Percentiles rank a stretch among this genome's conserved stretches.
Evolutionary conservation across 2,113 vertebrate genomes (phyloP).

Genomic region (Chaetorhynchus papuensis): DNA sequence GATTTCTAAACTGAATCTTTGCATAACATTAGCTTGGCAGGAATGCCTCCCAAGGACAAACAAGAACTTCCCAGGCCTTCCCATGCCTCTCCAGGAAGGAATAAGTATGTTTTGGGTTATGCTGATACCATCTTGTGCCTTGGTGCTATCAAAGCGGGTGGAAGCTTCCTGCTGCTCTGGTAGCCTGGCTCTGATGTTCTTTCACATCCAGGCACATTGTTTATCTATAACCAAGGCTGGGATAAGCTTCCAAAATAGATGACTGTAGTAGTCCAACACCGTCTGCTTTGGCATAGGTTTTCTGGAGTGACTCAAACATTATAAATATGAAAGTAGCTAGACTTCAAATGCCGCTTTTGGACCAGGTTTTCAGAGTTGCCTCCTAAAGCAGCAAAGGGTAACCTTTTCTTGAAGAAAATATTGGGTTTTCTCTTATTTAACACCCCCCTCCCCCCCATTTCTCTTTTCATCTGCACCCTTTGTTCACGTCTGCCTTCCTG

Average conservation of each 20-base stretch:
- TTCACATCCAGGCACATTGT: not conserved
- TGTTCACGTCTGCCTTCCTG: not conserved
- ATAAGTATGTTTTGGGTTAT: not conserved
- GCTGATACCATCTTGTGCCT: slow-evolving; percentile 1
- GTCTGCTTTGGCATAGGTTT: not conserved
- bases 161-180: not conserved
- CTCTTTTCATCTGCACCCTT: not conserved
- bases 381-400: not conserved
- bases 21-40: not conserved
- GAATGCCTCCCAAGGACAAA: not conserved
- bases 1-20: slow-evolving; percentile 1
- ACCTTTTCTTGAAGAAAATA: not conserved
- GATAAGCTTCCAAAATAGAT: slow-evolving; percentile 51
- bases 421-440: not conserved
- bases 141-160: not conserved
- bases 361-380: not conserved
- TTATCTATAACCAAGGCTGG: slow-evolving; percentile 34
- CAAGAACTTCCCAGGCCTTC: not conserved
- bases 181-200: slow-evolving; percentile 7
- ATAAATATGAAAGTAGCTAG: not conserved
- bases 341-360: not conserved
- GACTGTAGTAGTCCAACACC: not conserved
- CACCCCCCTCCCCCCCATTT: not conserved
- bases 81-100: not conserved
- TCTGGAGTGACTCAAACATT: not conserved